Conservation (phyloP, 53 echinoderm and acorn worm genomes). For the Crossaster papposus region DNA sequence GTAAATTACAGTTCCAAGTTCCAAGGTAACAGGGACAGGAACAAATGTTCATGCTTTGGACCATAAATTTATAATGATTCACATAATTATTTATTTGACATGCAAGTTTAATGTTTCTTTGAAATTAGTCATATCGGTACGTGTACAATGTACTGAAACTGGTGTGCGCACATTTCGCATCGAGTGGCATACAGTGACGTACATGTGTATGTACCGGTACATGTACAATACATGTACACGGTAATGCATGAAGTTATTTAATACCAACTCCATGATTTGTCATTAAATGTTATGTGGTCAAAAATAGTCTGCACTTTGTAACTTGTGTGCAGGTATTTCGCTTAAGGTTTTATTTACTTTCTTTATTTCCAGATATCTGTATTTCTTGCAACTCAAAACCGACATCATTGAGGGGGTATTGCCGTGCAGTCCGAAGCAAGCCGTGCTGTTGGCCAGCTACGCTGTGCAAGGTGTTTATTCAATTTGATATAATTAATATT, state of each 20-base stretch:
- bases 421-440: slow-evolving; percentile 91
- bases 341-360: not conserved
- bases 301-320: not conserved
- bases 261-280: not conserved
- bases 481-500: too few species aligned
- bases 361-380: slow-evolving; percentile 84
- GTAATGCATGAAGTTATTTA: too few species aligned
- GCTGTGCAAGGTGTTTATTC: slow-evolving; percentile 90
- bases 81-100: not conserved
- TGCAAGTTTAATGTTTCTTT: not conserved
- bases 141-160: too few species aligned
- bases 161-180: too few species aligned
- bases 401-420: slow-evolving; percentile 96
- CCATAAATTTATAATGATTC: not conserved
- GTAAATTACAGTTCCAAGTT: not conserved
- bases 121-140: not conserved
- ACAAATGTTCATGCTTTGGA: not conserved
- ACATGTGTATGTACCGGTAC: too few species aligned
- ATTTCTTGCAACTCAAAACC: slow-evolving; percentile 90
- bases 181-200: too few species aligned
- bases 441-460: slow-evolving; percentile 88
- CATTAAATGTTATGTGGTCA: not conserved
- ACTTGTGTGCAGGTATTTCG: not conserved
- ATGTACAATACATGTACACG: too few species aligned
- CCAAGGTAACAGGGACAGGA: not conserved